phyloP scores from a whole-genome alignment of 2,888 invertebrate genomes.

The Tetheella fluctuosa region DNA sequence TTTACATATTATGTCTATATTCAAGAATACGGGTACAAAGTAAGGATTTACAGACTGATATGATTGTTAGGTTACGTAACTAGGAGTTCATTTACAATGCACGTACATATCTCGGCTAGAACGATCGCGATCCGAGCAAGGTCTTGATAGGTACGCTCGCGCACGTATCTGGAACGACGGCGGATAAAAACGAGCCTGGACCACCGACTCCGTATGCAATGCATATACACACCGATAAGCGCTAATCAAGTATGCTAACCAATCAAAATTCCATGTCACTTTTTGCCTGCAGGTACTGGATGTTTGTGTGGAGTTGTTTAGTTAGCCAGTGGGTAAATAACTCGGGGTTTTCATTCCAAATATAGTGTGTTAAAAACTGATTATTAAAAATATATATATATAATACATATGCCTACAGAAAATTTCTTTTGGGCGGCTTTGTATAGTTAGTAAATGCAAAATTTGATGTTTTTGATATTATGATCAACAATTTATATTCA shows the following conservation, averaged over 20 bases:
- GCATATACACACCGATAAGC: slow-evolving; percentile 27
- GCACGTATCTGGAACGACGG: slow-evolving; percentile 41
- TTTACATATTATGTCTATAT: not conserved
- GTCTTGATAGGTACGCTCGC: slow-evolving; percentile 42
- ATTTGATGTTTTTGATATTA: no score
- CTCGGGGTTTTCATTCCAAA: no score
- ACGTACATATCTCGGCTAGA: slow-evolving; percentile 56
- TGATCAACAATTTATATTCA: no score
- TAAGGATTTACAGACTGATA: not conserved
- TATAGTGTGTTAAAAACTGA: no score
- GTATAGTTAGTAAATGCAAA: no score
- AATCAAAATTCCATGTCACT: slow-evolving; percentile 45
- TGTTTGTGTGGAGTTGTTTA: not conserved
- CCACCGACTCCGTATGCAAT: slow-evolving; percentile 20
- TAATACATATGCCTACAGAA: no score
- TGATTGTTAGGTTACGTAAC: slow-evolving; percentile 29
- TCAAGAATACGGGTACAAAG: not conserved
- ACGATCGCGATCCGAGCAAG: slow-evolving; percentile 42
- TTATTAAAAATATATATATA: no score
- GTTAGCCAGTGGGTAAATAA: no score
- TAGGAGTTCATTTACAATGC: slow-evolving; percentile 53
- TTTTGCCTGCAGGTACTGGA: slow-evolving; percentile 20
- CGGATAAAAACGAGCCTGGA: slow-evolving; percentile 40
- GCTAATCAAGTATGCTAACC: slow-evolving; percentile 42
- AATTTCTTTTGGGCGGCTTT: no score